Percentiles rank a stretch among this genome's conserved stretches.
Evolutionary conservation across 2,888 invertebrate genomes (phyloP).

Genomic region (Sesia apiformis): DNA sequence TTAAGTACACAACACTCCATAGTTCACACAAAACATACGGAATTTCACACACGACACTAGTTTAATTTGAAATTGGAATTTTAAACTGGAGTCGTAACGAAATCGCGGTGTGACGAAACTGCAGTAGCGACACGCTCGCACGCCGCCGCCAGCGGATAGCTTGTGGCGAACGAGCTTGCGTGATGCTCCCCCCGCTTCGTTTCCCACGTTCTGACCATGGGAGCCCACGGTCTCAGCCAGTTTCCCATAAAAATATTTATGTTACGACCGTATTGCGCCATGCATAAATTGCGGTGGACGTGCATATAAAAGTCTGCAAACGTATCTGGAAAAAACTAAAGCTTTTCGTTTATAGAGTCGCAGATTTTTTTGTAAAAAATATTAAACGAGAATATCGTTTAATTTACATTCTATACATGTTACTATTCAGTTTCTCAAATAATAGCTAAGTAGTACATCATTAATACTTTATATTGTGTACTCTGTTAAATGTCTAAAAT

Average conservation of each 20-base stretch:
- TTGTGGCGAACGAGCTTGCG: constrained; percentile 29
- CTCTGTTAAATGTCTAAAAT: too few species aligned
- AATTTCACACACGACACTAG: constrained; percentile 14
- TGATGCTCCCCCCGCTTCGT: constrained; percentile 12
- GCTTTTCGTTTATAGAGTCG: too few species aligned
- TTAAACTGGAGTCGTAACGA: not conserved
- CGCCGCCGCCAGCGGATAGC: constrained; percentile 31
- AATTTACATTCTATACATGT: too few species aligned
- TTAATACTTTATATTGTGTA: too few species aligned
- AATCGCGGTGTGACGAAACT: constrained; percentile 3
- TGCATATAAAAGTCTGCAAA: not conserved
- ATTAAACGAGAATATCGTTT: too few species aligned
- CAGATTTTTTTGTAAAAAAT: too few species aligned
- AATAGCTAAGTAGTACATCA: too few species aligned
- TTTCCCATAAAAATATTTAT: constrained; percentile 58
- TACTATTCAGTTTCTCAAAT: too few species aligned
- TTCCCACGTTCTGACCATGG: constrained; percentile 23
- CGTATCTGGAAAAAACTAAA: not conserved
- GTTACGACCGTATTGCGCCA: constrained; percentile 53
- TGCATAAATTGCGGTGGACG: constrained; percentile 35
- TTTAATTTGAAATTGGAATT: constrained; percentile 11
- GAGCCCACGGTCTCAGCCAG: constrained; percentile 22
- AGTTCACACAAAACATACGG: not conserved
- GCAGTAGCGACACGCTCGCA: constrained; percentile 25
- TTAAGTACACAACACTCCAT: not conserved